Evolutionary conservation across 2,888 invertebrate genomes (phyloP).

Genomic region (Cheilosia variabilis): DNA sequence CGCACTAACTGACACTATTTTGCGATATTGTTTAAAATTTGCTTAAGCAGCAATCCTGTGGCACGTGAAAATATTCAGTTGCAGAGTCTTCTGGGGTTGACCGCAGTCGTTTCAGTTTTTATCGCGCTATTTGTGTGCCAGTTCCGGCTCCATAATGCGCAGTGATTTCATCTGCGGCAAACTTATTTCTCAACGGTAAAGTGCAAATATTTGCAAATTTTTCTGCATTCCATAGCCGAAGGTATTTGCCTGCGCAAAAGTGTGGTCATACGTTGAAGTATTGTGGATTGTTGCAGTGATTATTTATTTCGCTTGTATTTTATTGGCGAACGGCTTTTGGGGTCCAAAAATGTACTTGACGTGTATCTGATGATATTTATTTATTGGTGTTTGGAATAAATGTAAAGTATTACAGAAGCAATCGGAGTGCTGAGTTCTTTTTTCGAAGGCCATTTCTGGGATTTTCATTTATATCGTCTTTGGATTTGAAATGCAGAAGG

Average conservation of each 20-base stretch:
- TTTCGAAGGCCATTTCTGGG: too few species aligned
- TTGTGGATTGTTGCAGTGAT: constrained; percentile 13
- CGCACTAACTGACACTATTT: constrained; percentile 67
- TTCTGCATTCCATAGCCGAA: constrained; percentile 43
- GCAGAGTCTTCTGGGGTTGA: constrained; percentile 72
- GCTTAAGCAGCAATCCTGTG: constrained; percentile 73
- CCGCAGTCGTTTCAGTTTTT: constrained; percentile 73
- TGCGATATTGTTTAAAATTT: constrained; percentile 73
- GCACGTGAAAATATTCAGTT: constrained; percentile 72
- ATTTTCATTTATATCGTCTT: too few species aligned
- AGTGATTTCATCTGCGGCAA: constrained; percentile 60
- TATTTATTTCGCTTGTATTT: neutral
- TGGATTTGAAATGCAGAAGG: too few species aligned
- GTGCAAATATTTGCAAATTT: constrained; percentile 74
- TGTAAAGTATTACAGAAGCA: too few species aligned
- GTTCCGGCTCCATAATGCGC: constrained; percentile 61
- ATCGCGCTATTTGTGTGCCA: constrained; percentile 59
- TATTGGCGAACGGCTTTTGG: neutral
- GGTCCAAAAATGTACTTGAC: too few species aligned
- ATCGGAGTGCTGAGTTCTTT: too few species aligned
- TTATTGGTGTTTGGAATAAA: too few species aligned
- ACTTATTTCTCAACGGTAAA: constrained; percentile 57
- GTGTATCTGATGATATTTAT: too few species aligned
- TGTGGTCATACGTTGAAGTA: constrained; percentile 23
- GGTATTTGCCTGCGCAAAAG: constrained; percentile 30